Evolutionary conservation across 2,113 vertebrate species (phyloP), one percentile per base, ranked within the genome.

Genomic region (Vulpes vulpes): DNA sequence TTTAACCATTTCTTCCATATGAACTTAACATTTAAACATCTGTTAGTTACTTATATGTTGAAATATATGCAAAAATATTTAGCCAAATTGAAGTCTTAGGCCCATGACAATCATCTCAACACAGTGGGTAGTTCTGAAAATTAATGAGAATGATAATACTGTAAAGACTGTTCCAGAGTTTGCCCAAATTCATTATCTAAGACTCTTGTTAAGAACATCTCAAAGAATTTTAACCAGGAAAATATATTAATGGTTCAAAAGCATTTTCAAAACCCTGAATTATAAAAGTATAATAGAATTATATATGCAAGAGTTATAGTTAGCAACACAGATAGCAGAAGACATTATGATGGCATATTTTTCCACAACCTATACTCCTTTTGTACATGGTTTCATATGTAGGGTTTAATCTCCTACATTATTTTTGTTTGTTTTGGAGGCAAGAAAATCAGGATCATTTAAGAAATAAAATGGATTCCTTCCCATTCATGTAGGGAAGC

Each of bases 81-180:
- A 99, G 99, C 99, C 99, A 99, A 99, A 99, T 99, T 99, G 99
- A 99, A 99, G 99, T 99, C 99, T 99, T 99, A 99, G 99, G 99
- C 99, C 99, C 99, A 99, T 99, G 99, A 99, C 99, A 99, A 99
- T 99, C 99, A 99, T 99, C 99, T 99, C 99, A 99, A 99, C 99
- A 99, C 99, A 99, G 99, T 99, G 99, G 99, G 99, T 99, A 99
- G 99, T 99, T 99, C 99, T 99, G 99, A 99, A 99, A 99, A 99
- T 99, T 99, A 99, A 99, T 99, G 99, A 99, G 99, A 99, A 99
- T 99, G 99, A 99, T 99, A 99, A 99, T 99, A 99, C 99, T 99
- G 99, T 99, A 99, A 99, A 99, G 99, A 99, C 99, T 99, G 99
- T 99, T 99, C 99, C 99, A 99, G 99, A 99, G 99, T 99, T 99